phyloP scores from a whole-genome alignment of 2,113 vertebrate genomes.

The Helogale parvula region DNA sequence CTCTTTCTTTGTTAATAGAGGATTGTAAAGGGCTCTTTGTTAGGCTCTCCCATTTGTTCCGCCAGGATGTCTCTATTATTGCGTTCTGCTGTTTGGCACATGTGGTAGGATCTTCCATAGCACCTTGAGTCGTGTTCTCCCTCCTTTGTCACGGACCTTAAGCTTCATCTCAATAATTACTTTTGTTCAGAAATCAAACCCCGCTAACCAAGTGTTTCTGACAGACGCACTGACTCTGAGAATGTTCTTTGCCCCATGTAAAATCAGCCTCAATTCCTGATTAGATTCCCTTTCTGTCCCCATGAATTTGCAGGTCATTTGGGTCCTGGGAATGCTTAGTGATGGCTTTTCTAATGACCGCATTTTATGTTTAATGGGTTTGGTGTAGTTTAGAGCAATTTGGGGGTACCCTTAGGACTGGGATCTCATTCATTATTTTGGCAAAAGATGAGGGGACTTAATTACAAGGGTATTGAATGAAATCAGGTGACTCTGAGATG shows the following conservation, averaged over 20 bases:
- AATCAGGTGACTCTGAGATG: conserved; percentile 22
- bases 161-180: conserved; percentile 60
- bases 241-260: conserved; percentile 23
- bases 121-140: neutral
- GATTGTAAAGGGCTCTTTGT: conserved; percentile 70
- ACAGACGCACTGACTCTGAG: conserved; percentile 17
- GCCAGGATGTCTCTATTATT: conserved; percentile 44
- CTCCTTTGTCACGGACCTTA: conserved; percentile 48
- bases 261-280: conserved; percentile 33
- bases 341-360: conserved; percentile 26
- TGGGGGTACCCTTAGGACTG: neutral
- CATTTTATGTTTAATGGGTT: conserved; percentile 53
- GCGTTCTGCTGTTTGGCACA: conserved; percentile 30
- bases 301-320: conserved; percentile 24
- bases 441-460: neutral
- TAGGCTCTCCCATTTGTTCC: neutral
- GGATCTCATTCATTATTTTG: conserved; percentile 25
- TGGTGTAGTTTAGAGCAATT: conserved; percentile 22
- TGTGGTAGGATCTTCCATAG: neutral
- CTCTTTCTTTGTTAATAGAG: conserved; percentile 71
- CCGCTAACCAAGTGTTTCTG: neutral
- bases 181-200: conserved; percentile 35
- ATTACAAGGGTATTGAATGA: conserved; percentile 11
- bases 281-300: conserved; percentile 5
- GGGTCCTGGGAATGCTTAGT: conserved; percentile 33